Percentiles rank a stretch among this genome's conserved stretches.
Conservation (phyloP, 2,888 invertebrate species). For the Leptura quadrifasciata region DNA sequence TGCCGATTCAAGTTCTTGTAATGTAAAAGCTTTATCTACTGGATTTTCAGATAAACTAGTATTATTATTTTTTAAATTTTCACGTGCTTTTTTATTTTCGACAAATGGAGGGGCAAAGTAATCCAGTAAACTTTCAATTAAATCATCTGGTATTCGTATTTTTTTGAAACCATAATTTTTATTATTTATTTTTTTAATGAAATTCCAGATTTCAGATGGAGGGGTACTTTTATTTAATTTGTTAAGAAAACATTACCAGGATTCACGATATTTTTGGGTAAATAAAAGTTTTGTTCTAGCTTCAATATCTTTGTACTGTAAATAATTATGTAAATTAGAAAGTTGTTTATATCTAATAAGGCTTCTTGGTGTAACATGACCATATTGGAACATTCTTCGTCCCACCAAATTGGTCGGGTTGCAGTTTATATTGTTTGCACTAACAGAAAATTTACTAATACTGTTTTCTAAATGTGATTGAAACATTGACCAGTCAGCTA, state of each 20-base stretch:
- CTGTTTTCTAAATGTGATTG: too few relatives aligned
- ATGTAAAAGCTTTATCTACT: too few relatives aligned
- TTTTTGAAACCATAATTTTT: background rate
- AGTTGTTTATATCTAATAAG: background rate
- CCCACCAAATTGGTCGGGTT: background rate
- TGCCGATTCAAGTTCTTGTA: too few relatives aligned
- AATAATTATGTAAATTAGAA: background rate
- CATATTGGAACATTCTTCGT: background rate
- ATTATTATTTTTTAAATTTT: too few relatives aligned
- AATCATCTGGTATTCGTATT: background rate
- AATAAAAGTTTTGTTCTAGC: background rate
- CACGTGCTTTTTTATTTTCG: background rate
- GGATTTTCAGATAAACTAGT: too few relatives aligned
- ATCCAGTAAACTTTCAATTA: background rate
- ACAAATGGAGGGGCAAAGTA: background rate
- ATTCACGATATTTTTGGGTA: background rate
- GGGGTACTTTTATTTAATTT: background rate
- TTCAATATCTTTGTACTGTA: too few relatives aligned
- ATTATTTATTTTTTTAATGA: background rate
- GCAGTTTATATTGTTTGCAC: background rate
- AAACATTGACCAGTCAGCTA: too few relatives aligned
- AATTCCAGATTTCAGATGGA: background rate
- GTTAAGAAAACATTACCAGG: background rate
- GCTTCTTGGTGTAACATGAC: background rate
- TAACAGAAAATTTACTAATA: background rate